A percentile compares a stretch with the other conserved stretches of the same genome.
Conservation (phyloP, 92 coral and sea anemone genomes). For the Montipora capitata region DNA sequence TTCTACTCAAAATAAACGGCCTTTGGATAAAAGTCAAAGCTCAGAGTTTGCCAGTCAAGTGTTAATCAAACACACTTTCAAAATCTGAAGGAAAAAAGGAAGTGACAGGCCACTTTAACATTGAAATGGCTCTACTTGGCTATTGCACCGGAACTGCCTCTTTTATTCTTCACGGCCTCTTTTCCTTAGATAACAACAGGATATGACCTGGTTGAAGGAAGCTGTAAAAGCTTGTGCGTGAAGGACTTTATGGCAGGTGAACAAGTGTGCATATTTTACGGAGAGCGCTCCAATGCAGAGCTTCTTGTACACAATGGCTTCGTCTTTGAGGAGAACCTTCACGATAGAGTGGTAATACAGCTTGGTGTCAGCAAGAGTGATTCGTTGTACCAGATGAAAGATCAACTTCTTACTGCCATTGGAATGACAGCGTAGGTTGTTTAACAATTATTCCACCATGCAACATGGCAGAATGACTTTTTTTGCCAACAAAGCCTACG, state of each 20-base stretch:
- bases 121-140: no score
- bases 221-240: slow-evolving; percentile 88
- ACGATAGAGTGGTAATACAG: slow-evolving; percentile 84
- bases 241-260: slow-evolving; percentile 85
- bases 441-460: neutral
- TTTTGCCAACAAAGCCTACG: no score
- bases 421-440: slow-evolving; percentile 89
- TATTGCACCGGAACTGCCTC: neutral
- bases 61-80: no score
- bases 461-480: no score
- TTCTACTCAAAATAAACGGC: no score
- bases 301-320: slow-evolving; percentile 97
- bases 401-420: slow-evolving; percentile 74
- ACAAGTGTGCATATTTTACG: slow-evolving; percentile 95
- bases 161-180: neutral
- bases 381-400: slow-evolving; percentile 88
- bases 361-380: slow-evolving; percentile 97
- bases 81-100: no score
- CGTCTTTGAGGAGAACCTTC: slow-evolving; percentile 81
- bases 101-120: no score
- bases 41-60: no score
- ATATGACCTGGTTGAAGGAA: slow-evolving; percentile 77
- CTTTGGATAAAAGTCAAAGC: no score
- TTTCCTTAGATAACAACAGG: slow-evolving; percentile 91
- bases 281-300: slow-evolving; percentile 94